Conservation (phyloP, 2,113 vertebrate genomes). For the Protobothrops flavoviridis region DNA sequence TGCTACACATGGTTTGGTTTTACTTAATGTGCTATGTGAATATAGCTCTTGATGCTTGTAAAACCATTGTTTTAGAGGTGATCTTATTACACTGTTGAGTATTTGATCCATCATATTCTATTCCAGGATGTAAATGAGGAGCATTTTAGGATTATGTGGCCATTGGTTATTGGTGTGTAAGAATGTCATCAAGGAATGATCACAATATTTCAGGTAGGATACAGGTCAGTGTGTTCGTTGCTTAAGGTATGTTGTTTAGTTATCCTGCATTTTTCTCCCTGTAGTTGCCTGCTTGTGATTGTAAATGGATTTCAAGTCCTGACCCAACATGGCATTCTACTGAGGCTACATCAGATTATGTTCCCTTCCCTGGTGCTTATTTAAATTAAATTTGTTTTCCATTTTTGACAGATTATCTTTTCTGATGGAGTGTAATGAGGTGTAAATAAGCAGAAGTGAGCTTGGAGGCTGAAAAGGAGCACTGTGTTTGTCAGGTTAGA, state of each 20-base stretch:
- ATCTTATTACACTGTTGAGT: background rate
- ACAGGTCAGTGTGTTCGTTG: background rate
- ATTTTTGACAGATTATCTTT: slow-evolving; percentile 53
- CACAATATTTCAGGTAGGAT: background rate
- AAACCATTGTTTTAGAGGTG: background rate
- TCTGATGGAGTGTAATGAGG: slow-evolving; percentile 61
- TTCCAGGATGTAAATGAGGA: background rate
- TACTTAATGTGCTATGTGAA: background rate
- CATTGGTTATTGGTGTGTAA: background rate
- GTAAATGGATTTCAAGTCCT: slow-evolving; percentile 41
- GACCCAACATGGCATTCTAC: slow-evolving; percentile 55
- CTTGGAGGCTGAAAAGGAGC: slow-evolving; percentile 61
- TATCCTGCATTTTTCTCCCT: background rate
- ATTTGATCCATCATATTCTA: background rate
- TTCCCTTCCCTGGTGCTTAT: slow-evolving; percentile 53
- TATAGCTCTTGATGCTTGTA: background rate
- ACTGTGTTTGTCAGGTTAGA: slow-evolving; percentile 61
- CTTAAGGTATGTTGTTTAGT: background rate
- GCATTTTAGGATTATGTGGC: background rate
- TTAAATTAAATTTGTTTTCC: slow-evolving; percentile 61
- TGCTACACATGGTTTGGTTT: background rate
- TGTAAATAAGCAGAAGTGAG: slow-evolving; percentile 67
- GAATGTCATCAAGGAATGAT: background rate
- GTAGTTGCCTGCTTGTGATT: background rate
- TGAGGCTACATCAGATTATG: slow-evolving; percentile 64